These are phyloP conservation scores for Drosophila insularis DNA, from an alignment of 1,140 invertebrate genomes.

Conservation along the genomic window DNA sequence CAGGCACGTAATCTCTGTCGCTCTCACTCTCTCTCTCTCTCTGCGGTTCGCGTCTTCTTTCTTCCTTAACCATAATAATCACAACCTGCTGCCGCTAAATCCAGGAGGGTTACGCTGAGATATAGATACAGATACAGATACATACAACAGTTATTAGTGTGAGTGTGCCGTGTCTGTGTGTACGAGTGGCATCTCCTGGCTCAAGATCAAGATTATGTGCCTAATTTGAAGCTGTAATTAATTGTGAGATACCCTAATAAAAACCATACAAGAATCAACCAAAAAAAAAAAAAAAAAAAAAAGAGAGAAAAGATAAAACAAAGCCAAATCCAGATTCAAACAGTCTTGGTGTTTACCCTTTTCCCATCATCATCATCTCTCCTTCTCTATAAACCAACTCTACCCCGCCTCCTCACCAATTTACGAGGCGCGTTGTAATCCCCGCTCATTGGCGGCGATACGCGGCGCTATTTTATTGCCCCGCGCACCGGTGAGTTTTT, in stretches of 20 bases:
- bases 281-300: conserved; percentile 32
- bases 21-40: conserved; percentile 17
- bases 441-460: conserved; percentile 21
- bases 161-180: neutral
- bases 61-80: conserved; percentile 49
- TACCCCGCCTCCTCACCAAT: neutral
- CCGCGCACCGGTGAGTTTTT: conserved; percentile 65
- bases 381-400: neutral
- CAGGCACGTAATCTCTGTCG: conserved; percentile 66
- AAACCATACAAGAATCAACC: conserved; percentile 40
- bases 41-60: conserved; percentile 20
- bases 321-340: conserved; percentile 11
- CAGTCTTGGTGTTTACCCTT: neutral
- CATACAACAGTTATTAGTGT: conserved; percentile 15
- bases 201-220: conserved; percentile 70
- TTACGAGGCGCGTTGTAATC: conserved; percentile 55
- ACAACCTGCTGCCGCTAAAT: conserved; percentile 70
- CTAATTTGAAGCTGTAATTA: conserved; percentile 80
- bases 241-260: conserved; percentile 78
- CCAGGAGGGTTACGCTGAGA: conserved; percentile 27
- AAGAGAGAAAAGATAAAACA: conserved; percentile 1
- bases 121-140: conserved; percentile 38
- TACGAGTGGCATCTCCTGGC: conserved; percentile 44
- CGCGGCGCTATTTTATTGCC: conserved; percentile 72
- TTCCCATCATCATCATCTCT: conserved; percentile 3